Conservation (phyloP, 2,888 invertebrate species). For the Apodemia hepburni region DNA sequence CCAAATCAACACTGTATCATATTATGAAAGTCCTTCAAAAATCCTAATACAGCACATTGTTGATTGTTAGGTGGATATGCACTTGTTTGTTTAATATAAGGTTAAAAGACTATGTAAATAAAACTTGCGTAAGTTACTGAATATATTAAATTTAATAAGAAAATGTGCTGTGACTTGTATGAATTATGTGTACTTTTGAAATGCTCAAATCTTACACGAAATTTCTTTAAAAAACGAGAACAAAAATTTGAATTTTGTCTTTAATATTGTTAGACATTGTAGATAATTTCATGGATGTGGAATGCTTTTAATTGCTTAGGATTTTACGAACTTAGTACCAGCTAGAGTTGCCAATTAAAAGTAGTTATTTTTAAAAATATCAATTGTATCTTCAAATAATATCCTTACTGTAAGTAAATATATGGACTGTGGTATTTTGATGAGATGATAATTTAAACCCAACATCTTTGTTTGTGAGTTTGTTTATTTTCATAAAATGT, state of each 20-base stretch:
- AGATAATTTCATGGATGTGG: constrained; percentile 15
- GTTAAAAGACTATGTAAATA: constrained; percentile 57
- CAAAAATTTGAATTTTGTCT: constrained; percentile 16
- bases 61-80: constrained; percentile 58
- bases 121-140: constrained; percentile 44
- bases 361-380: constrained; percentile 16
- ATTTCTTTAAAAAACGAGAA: constrained; percentile 9
- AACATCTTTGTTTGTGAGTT: constrained; percentile 15
- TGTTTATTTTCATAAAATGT: constrained; percentile 23
- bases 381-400: constrained; percentile 8
- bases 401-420: constrained; percentile 17
- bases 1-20: constrained; percentile 34
- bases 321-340: constrained; percentile 25
- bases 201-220: constrained; percentile 18
- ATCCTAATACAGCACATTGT: constrained; percentile 54
- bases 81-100: constrained; percentile 50
- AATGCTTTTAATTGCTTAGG: constrained; percentile 23
- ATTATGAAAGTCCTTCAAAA: constrained; percentile 31
- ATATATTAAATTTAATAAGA: constrained; percentile 44
- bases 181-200: constrained; percentile 44
- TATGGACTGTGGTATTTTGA: constrained; percentile 4
- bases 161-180: constrained; percentile 67
- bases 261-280: constrained; percentile 11
- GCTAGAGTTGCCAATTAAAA: constrained; percentile 29
- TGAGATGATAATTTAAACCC: not conserved